These are phyloP conservation scores for Tachyglossus aculeatus DNA, from an alignment of 2,797 vertebrate species.

Conservation along the genomic window DNA sequence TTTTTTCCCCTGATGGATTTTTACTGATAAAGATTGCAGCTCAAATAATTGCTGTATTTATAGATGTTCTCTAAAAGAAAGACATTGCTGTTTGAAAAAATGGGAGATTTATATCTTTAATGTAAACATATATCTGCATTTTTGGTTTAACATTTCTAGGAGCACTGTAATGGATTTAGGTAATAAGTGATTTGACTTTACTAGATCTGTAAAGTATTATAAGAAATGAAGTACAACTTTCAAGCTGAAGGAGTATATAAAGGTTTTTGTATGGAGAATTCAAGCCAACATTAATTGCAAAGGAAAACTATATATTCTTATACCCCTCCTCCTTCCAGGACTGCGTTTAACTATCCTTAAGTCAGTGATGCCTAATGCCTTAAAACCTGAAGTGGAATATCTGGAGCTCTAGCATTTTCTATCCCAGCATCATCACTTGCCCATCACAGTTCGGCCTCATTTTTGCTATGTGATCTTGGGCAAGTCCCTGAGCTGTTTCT, in stretches of 20 bases:
- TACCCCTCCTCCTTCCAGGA: background rate
- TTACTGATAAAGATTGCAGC: background rate
- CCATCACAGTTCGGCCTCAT: too few species aligned
- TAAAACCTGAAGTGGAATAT: too few species aligned
- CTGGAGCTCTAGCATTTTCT: too few species aligned
- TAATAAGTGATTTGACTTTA: slow-evolving; percentile 35
- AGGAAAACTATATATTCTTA: background rate
- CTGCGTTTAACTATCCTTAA: too few species aligned
- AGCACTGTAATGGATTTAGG: slow-evolving; percentile 4
- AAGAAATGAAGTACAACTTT: slow-evolving; percentile 48
- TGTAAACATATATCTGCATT: slow-evolving; percentile 3
- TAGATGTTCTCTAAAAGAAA: slow-evolving; percentile 37
- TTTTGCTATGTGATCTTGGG: too few species aligned
- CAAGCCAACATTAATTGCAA: slow-evolving; percentile 15
- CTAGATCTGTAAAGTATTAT: slow-evolving; percentile 39
- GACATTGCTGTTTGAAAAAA: slow-evolving; percentile 17
- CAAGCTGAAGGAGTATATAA: slow-evolving; percentile 20
- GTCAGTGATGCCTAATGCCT: too few species aligned
- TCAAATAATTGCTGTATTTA: slow-evolving; percentile 22
- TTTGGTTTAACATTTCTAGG: slow-evolving; percentile 7
- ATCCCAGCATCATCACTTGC: too few species aligned
- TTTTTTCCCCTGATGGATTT: background rate
- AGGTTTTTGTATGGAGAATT: slow-evolving; percentile 36
- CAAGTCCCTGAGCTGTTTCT: too few species aligned
- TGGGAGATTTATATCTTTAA: slow-evolving; percentile 25